Conservation (phyloP, 2,113 vertebrate species). For the Gallinago paraguaiae region DNA sequence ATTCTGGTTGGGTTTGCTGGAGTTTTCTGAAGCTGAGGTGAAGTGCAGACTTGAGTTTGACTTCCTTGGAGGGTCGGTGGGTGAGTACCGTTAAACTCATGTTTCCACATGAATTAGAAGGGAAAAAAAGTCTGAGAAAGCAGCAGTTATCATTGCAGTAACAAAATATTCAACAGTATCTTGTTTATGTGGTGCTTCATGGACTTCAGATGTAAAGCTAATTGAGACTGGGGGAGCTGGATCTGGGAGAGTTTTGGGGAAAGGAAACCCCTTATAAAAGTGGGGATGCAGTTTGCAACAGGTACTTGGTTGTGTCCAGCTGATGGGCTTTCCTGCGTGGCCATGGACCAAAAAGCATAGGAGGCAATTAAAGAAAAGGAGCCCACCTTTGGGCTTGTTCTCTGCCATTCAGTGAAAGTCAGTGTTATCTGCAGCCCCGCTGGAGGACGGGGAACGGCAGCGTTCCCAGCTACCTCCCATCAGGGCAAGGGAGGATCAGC, state of each 20-base stretch:
- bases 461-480: rapidly evolving
- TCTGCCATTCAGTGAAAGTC: neutral
- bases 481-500: neutral
- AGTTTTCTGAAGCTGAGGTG: neutral
- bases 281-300: neutral
- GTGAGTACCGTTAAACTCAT: neutral
- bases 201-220: neutral
- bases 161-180: neutral
- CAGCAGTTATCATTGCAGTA: neutral
- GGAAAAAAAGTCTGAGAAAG: neutral
- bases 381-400: neutral
- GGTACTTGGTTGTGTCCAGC: rapidly evolving
- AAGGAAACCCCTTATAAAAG: neutral
- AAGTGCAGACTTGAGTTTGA: neutral
- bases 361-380: neutral
- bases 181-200: neutral
- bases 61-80: neutral
- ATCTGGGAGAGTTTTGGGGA: neutral
- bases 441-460: neutral
- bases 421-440: neutral
- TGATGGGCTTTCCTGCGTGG: neutral
- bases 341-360: rapidly evolving
- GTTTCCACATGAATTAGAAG: neutral
- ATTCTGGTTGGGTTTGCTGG: neutral
- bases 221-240: neutral